phyloP scores from a whole-genome alignment of 2,113 vertebrate species.

The Paramormyrops kingsleyae region DNA sequence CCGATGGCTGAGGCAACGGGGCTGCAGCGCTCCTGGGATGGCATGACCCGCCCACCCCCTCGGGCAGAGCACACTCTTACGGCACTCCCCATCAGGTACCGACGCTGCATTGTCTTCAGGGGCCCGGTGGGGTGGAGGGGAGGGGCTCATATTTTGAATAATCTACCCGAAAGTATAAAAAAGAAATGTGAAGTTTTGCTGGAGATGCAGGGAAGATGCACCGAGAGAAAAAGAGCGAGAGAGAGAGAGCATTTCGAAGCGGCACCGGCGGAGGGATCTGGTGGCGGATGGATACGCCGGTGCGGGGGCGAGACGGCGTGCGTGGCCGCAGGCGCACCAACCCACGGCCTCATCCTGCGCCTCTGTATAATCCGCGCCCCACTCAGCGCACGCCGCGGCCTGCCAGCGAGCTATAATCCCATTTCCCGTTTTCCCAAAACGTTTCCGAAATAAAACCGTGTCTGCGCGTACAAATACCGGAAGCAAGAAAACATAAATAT shows the following conservation, averaged over 20 bases:
- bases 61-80: background rate
- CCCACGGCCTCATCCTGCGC: background rate
- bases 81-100: background rate
- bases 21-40: slow-evolving; percentile 17
- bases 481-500: background rate
- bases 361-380: slow-evolving; percentile 14
- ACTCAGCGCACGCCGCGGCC: slow-evolving; percentile 16
- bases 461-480: background rate
- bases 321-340: background rate
- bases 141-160: background rate
- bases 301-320: background rate
- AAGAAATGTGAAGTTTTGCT: background rate
- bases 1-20: slow-evolving; percentile 46
- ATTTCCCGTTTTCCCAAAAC: background rate
- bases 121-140: background rate
- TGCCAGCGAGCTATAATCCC: slow-evolving; percentile 3
- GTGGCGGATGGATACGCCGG: background rate
- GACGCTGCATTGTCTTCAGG: background rate
- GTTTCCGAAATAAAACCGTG: background rate
- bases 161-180: background rate
- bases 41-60: background rate
- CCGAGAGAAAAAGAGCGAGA: background rate
- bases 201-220: background rate
- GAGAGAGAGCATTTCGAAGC: background rate
- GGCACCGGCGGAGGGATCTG: background rate